phyloP scores from a whole-genome alignment of 2,113 vertebrate species.

The Triplophysa tibetana region DNA sequence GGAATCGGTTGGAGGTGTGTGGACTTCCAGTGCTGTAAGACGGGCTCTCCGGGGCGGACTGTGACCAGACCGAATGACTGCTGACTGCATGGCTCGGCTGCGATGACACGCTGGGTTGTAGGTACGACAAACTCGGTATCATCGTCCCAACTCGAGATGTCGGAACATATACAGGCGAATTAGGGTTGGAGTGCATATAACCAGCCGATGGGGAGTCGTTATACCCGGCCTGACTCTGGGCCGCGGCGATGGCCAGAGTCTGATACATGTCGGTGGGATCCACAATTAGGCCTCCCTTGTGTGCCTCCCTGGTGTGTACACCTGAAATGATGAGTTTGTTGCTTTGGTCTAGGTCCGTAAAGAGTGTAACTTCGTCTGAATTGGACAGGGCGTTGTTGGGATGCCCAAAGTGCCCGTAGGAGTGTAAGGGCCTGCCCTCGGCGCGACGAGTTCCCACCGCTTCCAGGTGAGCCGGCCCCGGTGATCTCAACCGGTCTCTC shows the following conservation, averaged over 20 bases:
- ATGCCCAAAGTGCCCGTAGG: conserved; percentile 81
- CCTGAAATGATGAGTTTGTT: conserved; percentile 89
- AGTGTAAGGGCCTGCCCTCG: conserved; percentile 77
- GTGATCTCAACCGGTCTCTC: conserved; percentile 77
- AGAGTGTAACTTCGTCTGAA: conserved; percentile 89
- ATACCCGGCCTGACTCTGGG: conserved; percentile 84
- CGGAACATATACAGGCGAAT: conserved; percentile 95
- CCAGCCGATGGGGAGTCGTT: conserved; percentile 83
- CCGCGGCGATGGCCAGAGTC: conserved; percentile 88
- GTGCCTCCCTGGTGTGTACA: conserved; percentile 65
- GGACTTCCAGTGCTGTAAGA: conserved; percentile 81
- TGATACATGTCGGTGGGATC: conserved; percentile 96
- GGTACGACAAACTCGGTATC: conserved; percentile 89
- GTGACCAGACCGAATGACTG: conserved; percentile 77
- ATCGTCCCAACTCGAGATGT: conserved; percentile 91
- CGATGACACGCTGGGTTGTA: conserved; percentile 79
- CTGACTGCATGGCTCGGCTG: conserved; percentile 84
- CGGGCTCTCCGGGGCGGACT: conserved; percentile 80
- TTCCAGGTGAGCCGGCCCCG: conserved; percentile 73
- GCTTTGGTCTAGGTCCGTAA: conserved; percentile 93
- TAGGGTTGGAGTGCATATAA: conserved; percentile 88
- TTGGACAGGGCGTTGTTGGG: conserved; percentile 71
- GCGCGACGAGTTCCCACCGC: conserved; percentile 70
- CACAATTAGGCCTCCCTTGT: conserved; percentile 79
- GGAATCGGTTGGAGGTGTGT: conserved; percentile 84